A percentile compares a stretch with the other conserved stretches of the same genome.
Evolutionary conservation across 2,888 invertebrate species (phyloP).

Genomic region (Drosophila gaucha): DNA sequence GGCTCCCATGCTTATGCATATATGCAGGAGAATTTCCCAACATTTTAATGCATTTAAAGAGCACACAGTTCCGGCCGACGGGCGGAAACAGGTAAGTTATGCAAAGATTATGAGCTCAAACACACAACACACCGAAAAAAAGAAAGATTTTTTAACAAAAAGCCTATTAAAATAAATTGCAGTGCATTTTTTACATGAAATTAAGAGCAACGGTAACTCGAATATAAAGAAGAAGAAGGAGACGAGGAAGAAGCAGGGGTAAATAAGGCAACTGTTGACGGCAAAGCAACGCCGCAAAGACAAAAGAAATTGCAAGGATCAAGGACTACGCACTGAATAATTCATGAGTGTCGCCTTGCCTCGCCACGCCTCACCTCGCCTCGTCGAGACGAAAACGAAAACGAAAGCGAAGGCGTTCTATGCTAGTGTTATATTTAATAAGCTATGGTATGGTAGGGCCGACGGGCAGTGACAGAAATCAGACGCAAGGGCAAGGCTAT

Average conservation of each 20-base stretch:
- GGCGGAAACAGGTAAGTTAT: slow-evolving; percentile 43
- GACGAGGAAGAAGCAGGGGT: background rate
- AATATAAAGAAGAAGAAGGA: background rate
- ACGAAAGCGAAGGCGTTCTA: slow-evolving; percentile 32
- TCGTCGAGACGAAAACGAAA: slow-evolving; percentile 18
- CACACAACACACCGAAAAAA: slow-evolving; percentile 23
- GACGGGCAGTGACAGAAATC: slow-evolving; percentile 34
- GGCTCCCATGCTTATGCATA: slow-evolving; percentile 31
- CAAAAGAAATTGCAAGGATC: slow-evolving; percentile 52
- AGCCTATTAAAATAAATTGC: slow-evolving; percentile 74
- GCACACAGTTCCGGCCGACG: slow-evolving; percentile 13
- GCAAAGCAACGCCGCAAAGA: slow-evolving; percentile 39
- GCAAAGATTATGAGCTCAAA: slow-evolving; percentile 58
- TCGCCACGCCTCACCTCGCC: slow-evolving; percentile 20
- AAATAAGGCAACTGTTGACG: slow-evolving; percentile 22
- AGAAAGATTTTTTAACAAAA: slow-evolving; percentile 46
- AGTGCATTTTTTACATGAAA: slow-evolving; percentile 71
- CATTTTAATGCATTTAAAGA: slow-evolving; percentile 63
- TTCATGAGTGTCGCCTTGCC: slow-evolving; percentile 60
- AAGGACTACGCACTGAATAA: slow-evolving; percentile 72
- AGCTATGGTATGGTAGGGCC: slow-evolving; percentile 35
- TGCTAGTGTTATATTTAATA: slow-evolving; percentile 68
- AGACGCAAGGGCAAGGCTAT: slow-evolving; percentile 62
- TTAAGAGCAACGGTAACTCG: slow-evolving; percentile 48
- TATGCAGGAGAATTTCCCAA: slow-evolving; percentile 44